Conservation (phyloP, 2,888 invertebrate species). For the Blastobasis adustella region DNA sequence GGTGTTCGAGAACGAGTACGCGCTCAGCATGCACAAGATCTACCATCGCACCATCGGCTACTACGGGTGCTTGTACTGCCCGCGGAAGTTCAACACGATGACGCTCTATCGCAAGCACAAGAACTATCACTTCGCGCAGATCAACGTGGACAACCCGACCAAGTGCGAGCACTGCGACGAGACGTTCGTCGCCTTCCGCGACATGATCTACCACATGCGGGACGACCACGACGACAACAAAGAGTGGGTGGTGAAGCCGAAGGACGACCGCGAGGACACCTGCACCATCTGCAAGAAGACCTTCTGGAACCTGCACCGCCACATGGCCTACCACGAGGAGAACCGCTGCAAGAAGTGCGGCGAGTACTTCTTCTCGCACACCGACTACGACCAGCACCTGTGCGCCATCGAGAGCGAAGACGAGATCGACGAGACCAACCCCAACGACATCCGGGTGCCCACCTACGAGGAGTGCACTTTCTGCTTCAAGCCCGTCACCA, state of each 20-base stretch:
- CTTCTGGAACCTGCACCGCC: conserved; percentile 60
- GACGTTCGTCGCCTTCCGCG: conserved; percentile 69
- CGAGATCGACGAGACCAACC: conserved; percentile 29
- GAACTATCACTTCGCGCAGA: conserved; percentile 56
- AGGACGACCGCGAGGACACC: conserved; percentile 53
- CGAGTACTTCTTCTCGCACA: conserved; percentile 59
- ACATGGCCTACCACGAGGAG: conserved; percentile 61
- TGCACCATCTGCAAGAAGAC: conserved; percentile 60
- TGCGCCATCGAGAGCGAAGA: conserved; percentile 64
- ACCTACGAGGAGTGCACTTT: conserved; percentile 61
- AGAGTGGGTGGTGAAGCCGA: conserved; percentile 63
- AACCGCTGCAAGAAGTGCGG: conserved; percentile 65
- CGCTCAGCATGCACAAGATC: conserved; percentile 52
- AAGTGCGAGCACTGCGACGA: conserved; percentile 71
- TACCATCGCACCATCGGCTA: conserved; percentile 60
- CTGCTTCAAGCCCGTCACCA: conserved; percentile 65
- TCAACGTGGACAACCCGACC: conserved; percentile 57
- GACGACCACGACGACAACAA: conserved; percentile 61
- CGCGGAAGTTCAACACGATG: conserved; percentile 65
- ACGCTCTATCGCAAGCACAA: conserved; percentile 68
- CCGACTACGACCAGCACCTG: conserved; percentile 57
- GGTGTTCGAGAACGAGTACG: conserved; percentile 60
- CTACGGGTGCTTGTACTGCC: conserved; percentile 68
- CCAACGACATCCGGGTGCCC: conserved; percentile 20
- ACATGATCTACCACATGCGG: conserved; percentile 67